phyloP scores from a whole-genome alignment of 2,888 invertebrate species.

The Ischnura elegans region DNA sequence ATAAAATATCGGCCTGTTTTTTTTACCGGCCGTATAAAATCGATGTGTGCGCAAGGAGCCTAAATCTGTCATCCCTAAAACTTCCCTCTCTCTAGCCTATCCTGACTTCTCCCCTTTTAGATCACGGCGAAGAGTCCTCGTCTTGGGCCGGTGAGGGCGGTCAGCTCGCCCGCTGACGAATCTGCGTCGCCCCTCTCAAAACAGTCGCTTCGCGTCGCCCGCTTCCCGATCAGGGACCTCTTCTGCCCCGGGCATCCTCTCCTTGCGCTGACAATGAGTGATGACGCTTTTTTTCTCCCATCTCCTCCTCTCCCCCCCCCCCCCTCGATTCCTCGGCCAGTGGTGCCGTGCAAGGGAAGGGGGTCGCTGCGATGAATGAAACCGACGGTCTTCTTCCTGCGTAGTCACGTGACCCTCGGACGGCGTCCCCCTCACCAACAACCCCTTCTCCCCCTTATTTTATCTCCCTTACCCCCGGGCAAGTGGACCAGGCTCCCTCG shows the following conservation, averaged over 20 bases:
- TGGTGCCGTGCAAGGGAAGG: background rate
- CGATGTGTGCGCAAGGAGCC: no score
- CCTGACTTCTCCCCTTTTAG: no score
- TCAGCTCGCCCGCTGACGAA: no score
- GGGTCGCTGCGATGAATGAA: slow-evolving; percentile 31
- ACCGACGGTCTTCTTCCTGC: background rate
- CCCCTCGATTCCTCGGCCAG: no score
- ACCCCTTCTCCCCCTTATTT: background rate
- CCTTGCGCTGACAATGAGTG: background rate
- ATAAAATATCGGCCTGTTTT: no score
- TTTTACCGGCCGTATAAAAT: no score
- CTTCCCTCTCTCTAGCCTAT: no score
- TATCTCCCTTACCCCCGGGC: background rate
- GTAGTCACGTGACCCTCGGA: background rate
- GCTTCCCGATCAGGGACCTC: background rate
- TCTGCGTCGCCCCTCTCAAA: no score
- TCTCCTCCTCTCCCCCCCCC: background rate
- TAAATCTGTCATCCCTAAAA: no score
- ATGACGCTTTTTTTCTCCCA: background rate
- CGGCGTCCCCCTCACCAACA: background rate
- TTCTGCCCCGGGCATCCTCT: background rate
- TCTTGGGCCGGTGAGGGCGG: no score
- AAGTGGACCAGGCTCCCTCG: background rate
- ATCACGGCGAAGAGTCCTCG: no score
- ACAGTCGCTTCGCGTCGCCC: background rate